phyloP scores from a whole-genome alignment of 1,140 invertebrate genomes.

The Drosophila elegans region DNA sequence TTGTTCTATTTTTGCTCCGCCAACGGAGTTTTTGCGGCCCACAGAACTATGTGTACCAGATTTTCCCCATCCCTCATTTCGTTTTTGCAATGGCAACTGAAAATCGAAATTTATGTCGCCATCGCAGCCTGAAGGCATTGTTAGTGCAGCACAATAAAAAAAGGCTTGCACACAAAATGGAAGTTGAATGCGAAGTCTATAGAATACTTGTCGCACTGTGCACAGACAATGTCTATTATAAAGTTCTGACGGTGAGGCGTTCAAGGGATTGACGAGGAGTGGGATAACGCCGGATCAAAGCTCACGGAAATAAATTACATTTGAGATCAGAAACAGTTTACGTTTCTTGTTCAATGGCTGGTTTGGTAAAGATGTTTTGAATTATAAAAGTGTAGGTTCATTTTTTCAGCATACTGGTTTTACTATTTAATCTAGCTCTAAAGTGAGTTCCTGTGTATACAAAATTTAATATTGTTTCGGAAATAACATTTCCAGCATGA shows the following conservation, averaged over 20 bases:
- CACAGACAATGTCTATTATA: conserved; percentile 34
- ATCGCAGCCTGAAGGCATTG: conserved; percentile 67
- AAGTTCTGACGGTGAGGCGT: conserved; percentile 25
- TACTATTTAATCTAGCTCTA: too few relatives aligned
- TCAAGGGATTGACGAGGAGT: conserved; percentile 14
- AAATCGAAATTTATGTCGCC: conserved; percentile 79
- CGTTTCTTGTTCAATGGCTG: background rate
- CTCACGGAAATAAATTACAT: conserved; percentile 21
- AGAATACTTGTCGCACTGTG: conserved; percentile 51
- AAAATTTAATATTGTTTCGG: conserved; percentile 6
- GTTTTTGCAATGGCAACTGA: conserved; percentile 70
- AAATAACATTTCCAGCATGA: conserved; percentile 12
- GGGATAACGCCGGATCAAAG: conserved; percentile 23
- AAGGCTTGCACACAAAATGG: conserved; percentile 35
- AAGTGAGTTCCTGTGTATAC: background rate
- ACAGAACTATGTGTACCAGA: conserved; percentile 43
- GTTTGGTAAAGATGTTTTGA: too few relatives aligned
- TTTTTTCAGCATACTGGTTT: too few relatives aligned
- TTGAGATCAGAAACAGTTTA: background rate
- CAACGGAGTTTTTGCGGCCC: conserved; percentile 70
- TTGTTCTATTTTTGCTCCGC: conserved; percentile 77
- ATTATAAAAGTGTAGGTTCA: too few relatives aligned
- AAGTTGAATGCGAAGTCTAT: conserved; percentile 41
- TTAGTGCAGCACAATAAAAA: conserved; percentile 56
- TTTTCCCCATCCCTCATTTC: background rate